Conservation (phyloP, 2,888 invertebrate species). For the Ctenicera cuprea region DNA sequence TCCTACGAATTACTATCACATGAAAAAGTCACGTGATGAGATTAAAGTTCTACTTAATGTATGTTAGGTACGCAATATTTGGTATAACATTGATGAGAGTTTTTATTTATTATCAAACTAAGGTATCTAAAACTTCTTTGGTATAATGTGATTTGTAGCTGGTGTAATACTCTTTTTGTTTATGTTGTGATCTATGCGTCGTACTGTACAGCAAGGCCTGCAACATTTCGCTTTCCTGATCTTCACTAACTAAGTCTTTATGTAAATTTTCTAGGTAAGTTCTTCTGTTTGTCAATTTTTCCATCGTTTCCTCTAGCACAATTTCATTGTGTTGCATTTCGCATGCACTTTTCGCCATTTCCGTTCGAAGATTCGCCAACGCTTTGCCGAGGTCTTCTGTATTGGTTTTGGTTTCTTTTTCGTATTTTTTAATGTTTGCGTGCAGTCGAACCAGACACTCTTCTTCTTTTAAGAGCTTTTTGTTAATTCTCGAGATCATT, state of each 20-base stretch:
- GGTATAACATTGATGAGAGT: slow-evolving; percentile 67
- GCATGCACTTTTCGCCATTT: slow-evolving; percentile 71
- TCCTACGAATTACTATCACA: slow-evolving; percentile 38
- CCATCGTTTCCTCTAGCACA: slow-evolving; percentile 70
- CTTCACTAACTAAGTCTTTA: slow-evolving; percentile 68
- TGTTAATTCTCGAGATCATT: slow-evolving; percentile 83
- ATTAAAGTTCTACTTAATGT: slow-evolving; percentile 47
- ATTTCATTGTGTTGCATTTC: slow-evolving; percentile 72
- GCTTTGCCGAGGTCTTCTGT: slow-evolving; percentile 65
- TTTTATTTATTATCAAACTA: slow-evolving; percentile 65
- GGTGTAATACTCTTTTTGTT: slow-evolving; percentile 53
- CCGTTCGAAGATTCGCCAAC: slow-evolving; percentile 67
- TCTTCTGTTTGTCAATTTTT: slow-evolving; percentile 65
- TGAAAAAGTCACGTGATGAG: slow-evolving; percentile 44
- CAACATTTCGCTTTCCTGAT: slow-evolving; percentile 70
- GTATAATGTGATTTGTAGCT: slow-evolving; percentile 65
- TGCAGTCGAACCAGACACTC: slow-evolving; percentile 81
- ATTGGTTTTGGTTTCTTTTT: slow-evolving; percentile 63
- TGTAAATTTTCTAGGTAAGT: slow-evolving; percentile 67
- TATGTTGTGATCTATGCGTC: slow-evolving; percentile 58
- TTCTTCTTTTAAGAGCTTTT: slow-evolving; percentile 83
- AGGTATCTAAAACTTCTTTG: slow-evolving; percentile 73
- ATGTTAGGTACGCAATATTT: slow-evolving; percentile 72
- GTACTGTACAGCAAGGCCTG: slow-evolving; percentile 69
- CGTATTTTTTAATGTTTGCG: slow-evolving; percentile 73